These are phyloP conservation scores for Falcaria lacertinaria DNA, from an alignment of 2,888 invertebrate genomes.

Conservation along the genomic window DNA sequence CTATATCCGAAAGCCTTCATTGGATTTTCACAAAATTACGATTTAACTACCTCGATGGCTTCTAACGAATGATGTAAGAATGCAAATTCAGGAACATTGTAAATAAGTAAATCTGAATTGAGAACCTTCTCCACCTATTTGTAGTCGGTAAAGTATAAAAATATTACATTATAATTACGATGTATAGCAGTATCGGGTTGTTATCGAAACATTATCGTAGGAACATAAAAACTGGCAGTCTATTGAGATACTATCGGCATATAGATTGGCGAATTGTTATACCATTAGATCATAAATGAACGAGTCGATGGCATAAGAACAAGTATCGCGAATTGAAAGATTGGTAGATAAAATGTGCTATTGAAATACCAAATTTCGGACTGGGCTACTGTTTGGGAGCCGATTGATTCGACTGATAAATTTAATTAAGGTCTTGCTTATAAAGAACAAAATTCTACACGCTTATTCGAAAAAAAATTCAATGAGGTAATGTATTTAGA, in stretches of 20 bases:
- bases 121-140: too few relatives aligned
- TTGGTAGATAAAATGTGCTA: background rate
- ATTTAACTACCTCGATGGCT: too few relatives aligned
- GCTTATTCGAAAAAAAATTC: background rate
- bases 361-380: background rate
- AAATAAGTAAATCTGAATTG: too few relatives aligned
- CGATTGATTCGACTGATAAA: background rate
- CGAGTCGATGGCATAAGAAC: background rate
- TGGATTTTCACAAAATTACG: too few relatives aligned
- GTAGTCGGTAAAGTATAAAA: background rate
- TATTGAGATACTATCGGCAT: conserved; percentile 1
- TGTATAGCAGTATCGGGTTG: conserved; percentile 3
- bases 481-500: too few relatives aligned
- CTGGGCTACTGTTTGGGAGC: conserved; percentile 2
- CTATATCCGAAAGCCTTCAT: too few relatives aligned
- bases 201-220: conserved; percentile 1
- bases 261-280: conserved; percentile 1
- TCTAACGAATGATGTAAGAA: too few relatives aligned
- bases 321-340: background rate
- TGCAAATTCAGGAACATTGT: too few relatives aligned
- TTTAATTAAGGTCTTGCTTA: background rate
- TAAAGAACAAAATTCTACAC: background rate
- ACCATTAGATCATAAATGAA: conserved; percentile 1
- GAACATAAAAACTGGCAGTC: conserved; percentile 1
- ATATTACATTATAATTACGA: conserved; percentile 49